These are phyloP conservation scores for Cephalotes varians DNA, from an alignment of 2,888 invertebrate genomes.

Conservation along the genomic window DNA sequence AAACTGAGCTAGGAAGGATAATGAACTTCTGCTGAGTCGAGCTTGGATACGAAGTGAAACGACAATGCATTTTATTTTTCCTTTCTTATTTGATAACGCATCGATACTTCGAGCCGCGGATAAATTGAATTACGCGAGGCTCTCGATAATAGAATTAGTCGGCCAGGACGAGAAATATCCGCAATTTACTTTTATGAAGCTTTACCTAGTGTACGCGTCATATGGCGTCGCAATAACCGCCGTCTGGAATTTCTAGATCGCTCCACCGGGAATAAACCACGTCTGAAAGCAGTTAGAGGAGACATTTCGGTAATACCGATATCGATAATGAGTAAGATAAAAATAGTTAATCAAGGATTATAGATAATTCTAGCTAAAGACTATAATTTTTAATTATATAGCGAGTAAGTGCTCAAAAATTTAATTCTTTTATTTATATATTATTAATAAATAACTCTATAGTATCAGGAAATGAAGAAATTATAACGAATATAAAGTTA, in stretches of 20 bases:
- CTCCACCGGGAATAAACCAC: neutral
- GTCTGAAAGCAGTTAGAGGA: neutral
- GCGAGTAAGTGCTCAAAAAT: neutral
- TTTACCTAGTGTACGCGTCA: slow-evolving; percentile 15
- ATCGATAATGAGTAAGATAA: neutral
- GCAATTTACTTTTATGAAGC: slow-evolving; percentile 46
- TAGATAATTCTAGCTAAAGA: neutral
- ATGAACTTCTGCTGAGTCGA: slow-evolving; percentile 24
- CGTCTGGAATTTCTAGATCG: slow-evolving; percentile 19
- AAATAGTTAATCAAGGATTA: neutral
- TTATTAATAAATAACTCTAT: neutral
- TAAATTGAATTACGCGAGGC: slow-evolving; percentile 33
- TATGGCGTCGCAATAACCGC: slow-evolving; percentile 28
- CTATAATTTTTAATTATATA: neutral
- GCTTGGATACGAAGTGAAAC: neutral
- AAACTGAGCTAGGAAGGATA: slow-evolving; percentile 13
- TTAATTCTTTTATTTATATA: neutral
- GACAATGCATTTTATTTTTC: slow-evolving; percentile 23
- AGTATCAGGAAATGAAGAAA: neutral
- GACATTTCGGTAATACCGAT: neutral
- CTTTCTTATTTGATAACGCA: slow-evolving; percentile 30
- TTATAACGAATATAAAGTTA: neutral
- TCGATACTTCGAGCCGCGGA: slow-evolving; percentile 34
- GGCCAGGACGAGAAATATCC: slow-evolving; percentile 36
- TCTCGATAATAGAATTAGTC: slow-evolving; percentile 41